Conservation (phyloP, 2,113 vertebrate species). For the Paradoxurus hermaphroditus region DNA sequence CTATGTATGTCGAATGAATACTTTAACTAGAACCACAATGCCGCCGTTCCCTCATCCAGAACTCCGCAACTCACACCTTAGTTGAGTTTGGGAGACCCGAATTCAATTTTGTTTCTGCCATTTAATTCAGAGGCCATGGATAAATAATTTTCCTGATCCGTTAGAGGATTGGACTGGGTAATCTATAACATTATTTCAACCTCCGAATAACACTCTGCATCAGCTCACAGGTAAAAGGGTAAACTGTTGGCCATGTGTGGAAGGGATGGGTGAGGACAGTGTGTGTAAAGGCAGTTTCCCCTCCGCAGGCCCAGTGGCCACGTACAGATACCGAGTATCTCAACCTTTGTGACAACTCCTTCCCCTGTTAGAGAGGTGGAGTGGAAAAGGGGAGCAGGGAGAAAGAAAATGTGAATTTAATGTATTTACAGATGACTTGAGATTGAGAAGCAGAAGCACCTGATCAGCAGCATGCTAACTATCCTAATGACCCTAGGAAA, state of each 20-base stretch:
- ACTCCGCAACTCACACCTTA: neutral
- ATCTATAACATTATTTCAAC: neutral
- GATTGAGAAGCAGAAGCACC: neutral
- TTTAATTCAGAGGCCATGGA: neutral
- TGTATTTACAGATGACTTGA: neutral
- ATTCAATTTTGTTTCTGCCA: neutral
- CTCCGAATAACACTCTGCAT: neutral
- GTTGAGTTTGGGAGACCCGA: neutral
- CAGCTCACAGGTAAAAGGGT: neutral
- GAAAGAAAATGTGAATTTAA: neutral
- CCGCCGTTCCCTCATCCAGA: neutral
- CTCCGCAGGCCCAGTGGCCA: neutral
- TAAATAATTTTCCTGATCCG: neutral
- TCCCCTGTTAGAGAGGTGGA: neutral
- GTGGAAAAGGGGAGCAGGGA: neutral
- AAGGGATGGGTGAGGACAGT: neutral
- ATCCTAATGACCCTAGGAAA: neutral
- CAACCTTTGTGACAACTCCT: conserved; percentile 1
- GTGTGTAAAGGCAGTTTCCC: neutral
- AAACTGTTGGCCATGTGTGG: neutral
- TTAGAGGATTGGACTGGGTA: neutral
- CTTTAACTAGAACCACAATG: neutral
- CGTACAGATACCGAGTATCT: neutral
- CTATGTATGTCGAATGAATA: neutral
- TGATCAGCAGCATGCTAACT: neutral